These are phyloP conservation scores for Gobio occitaniae DNA, from an alignment of 2,797 vertebrate species.

Conservation along the genomic window DNA sequence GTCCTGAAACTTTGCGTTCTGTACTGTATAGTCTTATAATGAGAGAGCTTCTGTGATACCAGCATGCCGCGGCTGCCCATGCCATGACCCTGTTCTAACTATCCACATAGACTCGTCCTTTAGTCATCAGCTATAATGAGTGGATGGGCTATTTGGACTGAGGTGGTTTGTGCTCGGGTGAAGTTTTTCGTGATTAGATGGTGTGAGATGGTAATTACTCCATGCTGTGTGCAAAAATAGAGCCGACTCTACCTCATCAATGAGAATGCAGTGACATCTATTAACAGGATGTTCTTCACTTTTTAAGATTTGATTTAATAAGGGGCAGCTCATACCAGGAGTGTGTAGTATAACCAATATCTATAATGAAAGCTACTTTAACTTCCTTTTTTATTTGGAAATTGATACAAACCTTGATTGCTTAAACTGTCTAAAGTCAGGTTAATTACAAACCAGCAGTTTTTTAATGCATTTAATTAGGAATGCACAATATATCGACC, in stretches of 20 bases:
- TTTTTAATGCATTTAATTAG: too few species aligned
- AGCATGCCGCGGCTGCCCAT: not conserved
- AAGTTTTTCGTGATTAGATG: slow-evolving; percentile 36
- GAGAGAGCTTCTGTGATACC: slow-evolving; percentile 25
- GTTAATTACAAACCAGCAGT: not conserved
- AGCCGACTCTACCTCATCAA: not conserved
- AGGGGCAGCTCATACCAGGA: not conserved
- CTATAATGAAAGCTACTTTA: not conserved
- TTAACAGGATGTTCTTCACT: not conserved
- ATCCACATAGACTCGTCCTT: slow-evolving; percentile 37
- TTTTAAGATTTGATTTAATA: slow-evolving; percentile 6
- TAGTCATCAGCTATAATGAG: slow-evolving; percentile 48
- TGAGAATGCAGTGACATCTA: not conserved
- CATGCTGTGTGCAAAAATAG: not conserved
- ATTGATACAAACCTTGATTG: not conserved
- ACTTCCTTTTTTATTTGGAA: not conserved
- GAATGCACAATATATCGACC: too few species aligned
- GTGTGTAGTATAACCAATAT: not conserved
- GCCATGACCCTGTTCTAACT: slow-evolving; percentile 33
- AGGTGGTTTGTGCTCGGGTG: not conserved
- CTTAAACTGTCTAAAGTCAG: not conserved
- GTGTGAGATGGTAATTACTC: slow-evolving; percentile 26
- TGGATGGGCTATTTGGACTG: not conserved
- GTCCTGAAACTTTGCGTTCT: not conserved
- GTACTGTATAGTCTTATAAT: slow-evolving; percentile 45